These are phyloP conservation scores for Trogon melanurus DNA, from an alignment of 2,113 vertebrate species.

Conservation along the genomic window DNA sequence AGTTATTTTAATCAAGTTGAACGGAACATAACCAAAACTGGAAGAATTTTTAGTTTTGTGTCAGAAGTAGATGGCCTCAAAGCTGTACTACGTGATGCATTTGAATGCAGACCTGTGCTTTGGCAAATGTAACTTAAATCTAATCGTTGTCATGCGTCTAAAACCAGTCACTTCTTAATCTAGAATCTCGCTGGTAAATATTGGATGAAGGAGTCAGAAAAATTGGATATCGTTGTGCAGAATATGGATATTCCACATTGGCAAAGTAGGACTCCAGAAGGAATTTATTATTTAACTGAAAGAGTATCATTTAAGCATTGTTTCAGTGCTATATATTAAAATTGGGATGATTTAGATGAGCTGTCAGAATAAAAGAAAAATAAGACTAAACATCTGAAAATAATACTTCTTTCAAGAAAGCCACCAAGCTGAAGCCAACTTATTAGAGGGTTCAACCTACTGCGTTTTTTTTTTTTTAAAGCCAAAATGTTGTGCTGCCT, in stretches of 20 bases:
- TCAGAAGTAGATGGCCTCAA: not conserved
- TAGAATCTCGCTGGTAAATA: not conserved
- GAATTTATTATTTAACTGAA: not conserved
- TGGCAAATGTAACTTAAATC: not conserved
- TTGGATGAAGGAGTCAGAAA: not conserved
- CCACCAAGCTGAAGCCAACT: not conserved
- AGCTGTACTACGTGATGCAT: not conserved
- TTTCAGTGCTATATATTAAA: not conserved
- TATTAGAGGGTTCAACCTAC: not conserved
- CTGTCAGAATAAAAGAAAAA: not conserved
- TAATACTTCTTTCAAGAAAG: not conserved
- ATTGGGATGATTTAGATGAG: not conserved
- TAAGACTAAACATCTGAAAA: not conserved
- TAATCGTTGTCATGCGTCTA: not conserved
- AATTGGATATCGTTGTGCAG: not conserved
- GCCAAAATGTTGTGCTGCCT: not conserved
- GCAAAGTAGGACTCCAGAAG: not conserved
- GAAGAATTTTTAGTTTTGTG: not conserved
- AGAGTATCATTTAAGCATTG: not conserved
- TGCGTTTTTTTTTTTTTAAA: not conserved
- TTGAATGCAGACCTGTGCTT: not conserved
- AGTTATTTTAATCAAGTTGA: not conserved
- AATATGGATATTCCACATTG: not conserved
- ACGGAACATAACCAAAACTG: not conserved
- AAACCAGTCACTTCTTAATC: not conserved